Percentiles rank a stretch among this genome's conserved stretches.
Evolutionary conservation across 2,888 invertebrate genomes (phyloP).

Genomic region (Malthinus seriepunctatus): DNA sequence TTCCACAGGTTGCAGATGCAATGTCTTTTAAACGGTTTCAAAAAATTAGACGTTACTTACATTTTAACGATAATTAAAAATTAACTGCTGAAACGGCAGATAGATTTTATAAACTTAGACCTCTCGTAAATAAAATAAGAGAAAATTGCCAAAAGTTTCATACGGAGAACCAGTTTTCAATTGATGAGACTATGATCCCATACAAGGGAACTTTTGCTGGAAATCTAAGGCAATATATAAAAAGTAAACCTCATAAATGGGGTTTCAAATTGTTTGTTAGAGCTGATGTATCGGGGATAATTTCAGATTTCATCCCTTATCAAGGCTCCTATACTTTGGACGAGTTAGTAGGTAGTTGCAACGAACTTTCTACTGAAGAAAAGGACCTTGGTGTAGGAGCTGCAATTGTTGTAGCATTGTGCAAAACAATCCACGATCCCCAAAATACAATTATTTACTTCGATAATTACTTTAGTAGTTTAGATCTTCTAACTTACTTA

Average conservation of each 20-base stretch:
- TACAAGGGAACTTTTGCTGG: slow-evolving; percentile 12
- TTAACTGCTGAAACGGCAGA: no score
- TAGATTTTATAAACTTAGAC: no score
- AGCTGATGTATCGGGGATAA: slow-evolving; percentile 5
- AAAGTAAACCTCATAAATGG: slow-evolving; percentile 10
- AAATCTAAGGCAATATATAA: slow-evolving; percentile 14
- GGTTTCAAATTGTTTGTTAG: slow-evolving; percentile 5
- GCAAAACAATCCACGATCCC: slow-evolving; percentile 3
- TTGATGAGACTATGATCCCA: neutral
- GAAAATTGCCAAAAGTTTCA: no score
- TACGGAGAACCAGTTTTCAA: no score
- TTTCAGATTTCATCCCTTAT: slow-evolving; percentile 5
- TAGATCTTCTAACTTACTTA: neutral
- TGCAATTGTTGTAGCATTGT: slow-evolving; percentile 1
- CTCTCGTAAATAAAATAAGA: no score
- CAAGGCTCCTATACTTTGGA: neutral
- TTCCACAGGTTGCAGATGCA: slow-evolving; percentile 17
- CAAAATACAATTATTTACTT: neutral
- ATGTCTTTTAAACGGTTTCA: slow-evolving; percentile 31
- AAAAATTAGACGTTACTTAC: slow-evolving; percentile 23
- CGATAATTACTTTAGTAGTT: neutral
- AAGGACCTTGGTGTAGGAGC: neutral
- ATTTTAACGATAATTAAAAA: no score
- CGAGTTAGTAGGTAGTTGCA: neutral
- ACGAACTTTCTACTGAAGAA: neutral